phyloP scores from a whole-genome alignment of 2,888 invertebrate species.

The Lepidocyrtoides sp. region DNA sequence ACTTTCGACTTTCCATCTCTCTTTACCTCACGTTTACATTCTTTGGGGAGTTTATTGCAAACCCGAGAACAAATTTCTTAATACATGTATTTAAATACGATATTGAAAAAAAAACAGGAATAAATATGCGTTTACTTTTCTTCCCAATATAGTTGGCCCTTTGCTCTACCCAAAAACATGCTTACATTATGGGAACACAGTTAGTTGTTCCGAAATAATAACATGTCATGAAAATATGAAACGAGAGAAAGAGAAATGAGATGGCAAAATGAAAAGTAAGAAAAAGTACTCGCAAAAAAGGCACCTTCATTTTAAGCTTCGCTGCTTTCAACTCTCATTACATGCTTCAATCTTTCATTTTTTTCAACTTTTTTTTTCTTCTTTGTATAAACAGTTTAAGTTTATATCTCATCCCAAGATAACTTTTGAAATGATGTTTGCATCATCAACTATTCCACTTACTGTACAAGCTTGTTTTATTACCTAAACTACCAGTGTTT shows the following conservation, averaged over 20 bases:
- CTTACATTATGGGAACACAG: not conserved
- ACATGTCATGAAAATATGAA: not conserved
- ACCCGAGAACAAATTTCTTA: not conserved
- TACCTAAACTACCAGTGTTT: too few relatives aligned
- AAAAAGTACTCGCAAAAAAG: not conserved
- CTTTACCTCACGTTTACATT: not conserved
- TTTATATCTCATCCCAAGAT: conserved; percentile 5
- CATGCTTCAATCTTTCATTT: conserved; percentile 59
- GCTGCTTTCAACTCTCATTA: conserved; percentile 61
- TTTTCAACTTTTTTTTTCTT: conserved; percentile 10
- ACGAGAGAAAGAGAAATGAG: not conserved
- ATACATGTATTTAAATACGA: conserved; percentile 20
- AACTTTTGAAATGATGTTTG: too few relatives aligned
- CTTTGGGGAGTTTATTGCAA: not conserved
- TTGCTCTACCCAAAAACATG: not conserved
- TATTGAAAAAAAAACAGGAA: not conserved
- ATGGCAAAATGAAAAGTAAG: conserved; percentile 3
- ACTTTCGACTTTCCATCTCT: not conserved
- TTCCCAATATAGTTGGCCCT: not conserved
- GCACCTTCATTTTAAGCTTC: conserved; percentile 52
- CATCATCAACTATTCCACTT: too few relatives aligned
- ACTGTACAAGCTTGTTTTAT: too few relatives aligned
- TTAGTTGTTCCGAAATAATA: not conserved
- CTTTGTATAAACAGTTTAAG: conserved; percentile 38
- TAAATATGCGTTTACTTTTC: not conserved